A percentile compares a stretch with the other conserved stretches of the same genome.
These are phyloP conservation scores for Acanthosepion esculentum DNA, from an alignment of 2,888 invertebrate genomes.

Conservation along the genomic window DNA sequence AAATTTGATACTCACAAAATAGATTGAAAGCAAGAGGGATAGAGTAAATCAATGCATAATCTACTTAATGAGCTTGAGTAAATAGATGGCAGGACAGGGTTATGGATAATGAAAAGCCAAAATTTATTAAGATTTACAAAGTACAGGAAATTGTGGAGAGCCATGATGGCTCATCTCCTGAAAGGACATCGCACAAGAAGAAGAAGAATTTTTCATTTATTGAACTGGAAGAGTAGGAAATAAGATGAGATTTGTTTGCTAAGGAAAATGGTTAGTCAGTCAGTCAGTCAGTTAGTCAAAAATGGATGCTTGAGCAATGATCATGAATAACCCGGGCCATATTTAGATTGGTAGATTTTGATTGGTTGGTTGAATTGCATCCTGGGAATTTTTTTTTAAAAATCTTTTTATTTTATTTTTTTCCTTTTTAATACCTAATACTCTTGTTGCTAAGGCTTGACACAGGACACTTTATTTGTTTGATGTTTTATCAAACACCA, in stretches of 20 bases:
- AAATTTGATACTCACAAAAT: too few relatives aligned
- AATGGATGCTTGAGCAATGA: background rate
- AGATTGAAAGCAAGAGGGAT: too few relatives aligned
- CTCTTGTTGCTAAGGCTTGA: slow-evolving; percentile 21
- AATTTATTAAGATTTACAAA: too few relatives aligned
- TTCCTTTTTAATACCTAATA: background rate
- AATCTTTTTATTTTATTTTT: background rate
- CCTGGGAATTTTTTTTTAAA: background rate
- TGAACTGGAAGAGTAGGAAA: too few relatives aligned
- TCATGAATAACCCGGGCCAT: background rate
- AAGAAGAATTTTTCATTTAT: too few relatives aligned
- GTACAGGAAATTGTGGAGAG: too few relatives aligned
- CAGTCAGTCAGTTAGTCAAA: background rate
- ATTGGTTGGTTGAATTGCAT: background rate
- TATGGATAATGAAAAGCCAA: too few relatives aligned
- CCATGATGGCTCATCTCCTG: too few relatives aligned
- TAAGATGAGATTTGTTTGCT: background rate
- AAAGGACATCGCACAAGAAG: too few relatives aligned
- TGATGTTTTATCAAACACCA: background rate
- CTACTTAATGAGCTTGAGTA: too few relatives aligned
- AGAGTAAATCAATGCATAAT: too few relatives aligned
- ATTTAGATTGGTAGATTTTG: background rate
- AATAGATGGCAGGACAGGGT: too few relatives aligned
- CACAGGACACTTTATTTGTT: background rate
- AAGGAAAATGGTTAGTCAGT: background rate